Conservation (phyloP, 2,113 vertebrate genomes). For the Polypterus bichir region DNA sequence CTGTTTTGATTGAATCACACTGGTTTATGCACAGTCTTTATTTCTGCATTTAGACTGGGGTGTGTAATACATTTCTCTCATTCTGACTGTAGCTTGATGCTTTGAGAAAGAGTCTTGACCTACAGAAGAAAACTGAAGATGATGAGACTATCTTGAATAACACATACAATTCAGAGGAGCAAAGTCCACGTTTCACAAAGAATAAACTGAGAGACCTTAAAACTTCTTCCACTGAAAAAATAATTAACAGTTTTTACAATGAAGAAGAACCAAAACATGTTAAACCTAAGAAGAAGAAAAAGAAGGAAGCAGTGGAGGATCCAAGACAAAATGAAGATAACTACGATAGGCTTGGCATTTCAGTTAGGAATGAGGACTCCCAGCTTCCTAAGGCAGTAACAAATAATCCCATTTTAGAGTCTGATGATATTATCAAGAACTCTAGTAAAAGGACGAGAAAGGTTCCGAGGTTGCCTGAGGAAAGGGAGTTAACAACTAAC, state of each 20-base stretch:
- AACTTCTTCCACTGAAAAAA: conserved; percentile 42
- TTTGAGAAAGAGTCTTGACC: conserved; percentile 54
- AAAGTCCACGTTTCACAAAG: conserved; percentile 58
- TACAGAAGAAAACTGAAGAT: conserved; percentile 51
- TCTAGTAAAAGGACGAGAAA: conserved; percentile 38
- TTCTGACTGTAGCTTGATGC: conserved; percentile 54
- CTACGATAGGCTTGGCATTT: conserved; percentile 22
- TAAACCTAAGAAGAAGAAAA: conserved; percentile 48
- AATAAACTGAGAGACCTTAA: conserved; percentile 48
- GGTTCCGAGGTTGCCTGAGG: conserved; percentile 29
- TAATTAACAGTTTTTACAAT: conserved; percentile 40
- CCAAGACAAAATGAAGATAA: conserved; percentile 34
- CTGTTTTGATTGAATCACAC: no score
- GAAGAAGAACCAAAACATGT: conserved; percentile 37
- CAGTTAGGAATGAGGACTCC: conserved; percentile 25
- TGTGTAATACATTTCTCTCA: conserved; percentile 15
- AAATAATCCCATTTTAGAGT: conserved; percentile 28
- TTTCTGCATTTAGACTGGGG: no score
- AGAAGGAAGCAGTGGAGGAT: conserved; percentile 27
- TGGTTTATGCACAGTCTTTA: no score
- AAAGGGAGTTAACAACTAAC: conserved; percentile 51
- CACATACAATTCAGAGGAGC: conserved; percentile 48
- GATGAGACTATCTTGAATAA: conserved; percentile 56
- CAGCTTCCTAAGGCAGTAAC: conserved; percentile 28
- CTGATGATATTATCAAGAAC: conserved; percentile 33